Evolutionary conservation across 2,113 vertebrate genomes (phyloP).

Genomic region (Nerophis ophidion): DNA sequence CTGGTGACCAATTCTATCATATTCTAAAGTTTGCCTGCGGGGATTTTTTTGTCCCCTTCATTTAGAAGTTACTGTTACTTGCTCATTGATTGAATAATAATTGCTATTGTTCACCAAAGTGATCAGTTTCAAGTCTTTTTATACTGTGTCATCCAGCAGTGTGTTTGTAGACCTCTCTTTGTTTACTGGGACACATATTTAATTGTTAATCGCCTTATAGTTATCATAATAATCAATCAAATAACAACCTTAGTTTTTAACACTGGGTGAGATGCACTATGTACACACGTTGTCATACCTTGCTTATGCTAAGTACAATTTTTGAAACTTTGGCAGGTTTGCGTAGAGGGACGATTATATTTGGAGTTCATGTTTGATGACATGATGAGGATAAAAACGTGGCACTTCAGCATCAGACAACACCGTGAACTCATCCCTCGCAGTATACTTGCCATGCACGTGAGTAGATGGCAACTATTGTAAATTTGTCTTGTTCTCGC

Average conservation of each 20-base stretch:
- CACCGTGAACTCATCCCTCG: conserved; percentile 97
- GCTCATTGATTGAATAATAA: too few relatives aligned
- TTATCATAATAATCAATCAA: background rate
- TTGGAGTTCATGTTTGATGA: conserved; percentile 99
- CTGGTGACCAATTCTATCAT: too few relatives aligned
- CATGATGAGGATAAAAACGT: conserved; percentile 99
- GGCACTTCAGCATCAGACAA: conserved; percentile 99
- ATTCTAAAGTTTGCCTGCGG: too few relatives aligned
- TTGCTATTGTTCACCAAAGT: too few relatives aligned
- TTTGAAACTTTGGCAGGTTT: conserved; percentile 75
- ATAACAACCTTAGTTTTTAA: background rate
- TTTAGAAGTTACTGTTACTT: too few relatives aligned
- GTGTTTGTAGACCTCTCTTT: too few relatives aligned
- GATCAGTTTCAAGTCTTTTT: too few relatives aligned
- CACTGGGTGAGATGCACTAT: background rate
- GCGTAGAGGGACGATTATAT: conserved; percentile 93
- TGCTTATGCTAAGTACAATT: background rate
- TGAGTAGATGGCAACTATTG: conserved; percentile 62
- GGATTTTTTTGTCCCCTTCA: too few relatives aligned
- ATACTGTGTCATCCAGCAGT: too few relatives aligned
- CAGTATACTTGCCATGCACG: conserved; percentile 98
- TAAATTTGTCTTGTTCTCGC: background rate
- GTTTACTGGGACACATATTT: too few relatives aligned
- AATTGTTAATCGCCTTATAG: too few relatives aligned
- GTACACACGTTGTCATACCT: too few relatives aligned